Conservation (phyloP, 2,888 invertebrate genomes). For the Drosophila infuscata region DNA sequence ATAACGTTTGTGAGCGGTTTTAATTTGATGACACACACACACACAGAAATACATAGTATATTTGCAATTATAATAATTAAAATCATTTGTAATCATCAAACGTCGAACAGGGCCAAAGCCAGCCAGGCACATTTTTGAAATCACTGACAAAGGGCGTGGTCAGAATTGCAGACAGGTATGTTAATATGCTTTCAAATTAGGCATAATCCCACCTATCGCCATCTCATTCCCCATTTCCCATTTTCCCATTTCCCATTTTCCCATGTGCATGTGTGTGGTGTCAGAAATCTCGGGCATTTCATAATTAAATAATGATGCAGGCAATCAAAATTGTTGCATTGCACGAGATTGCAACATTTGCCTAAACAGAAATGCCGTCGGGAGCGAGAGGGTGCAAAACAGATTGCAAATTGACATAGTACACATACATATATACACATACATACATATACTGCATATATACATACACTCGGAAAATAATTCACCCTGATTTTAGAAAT, state of each 20-base stretch:
- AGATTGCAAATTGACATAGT: neutral
- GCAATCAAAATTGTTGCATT: conserved; percentile 12
- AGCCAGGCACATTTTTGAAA: neutral
- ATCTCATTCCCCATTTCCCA: neutral
- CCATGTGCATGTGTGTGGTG: neutral
- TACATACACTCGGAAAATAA: neutral
- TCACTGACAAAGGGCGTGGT: conserved; percentile 21
- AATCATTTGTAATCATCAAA: conserved; percentile 22
- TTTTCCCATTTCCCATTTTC: neutral
- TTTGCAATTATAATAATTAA: conserved; percentile 22
- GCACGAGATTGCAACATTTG: neutral
- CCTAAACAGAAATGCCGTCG: neutral
- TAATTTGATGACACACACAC: neutral
- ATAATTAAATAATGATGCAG: conserved; percentile 1
- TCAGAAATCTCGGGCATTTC: conserved; percentile 6
- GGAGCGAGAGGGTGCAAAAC: neutral
- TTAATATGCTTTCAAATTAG: conserved; percentile 31
- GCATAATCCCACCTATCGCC: neutral
- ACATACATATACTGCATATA: neutral
- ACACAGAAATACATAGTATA: neutral
- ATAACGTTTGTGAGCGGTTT: neutral
- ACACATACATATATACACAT: neutral
- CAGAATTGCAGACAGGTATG: conserved; percentile 42
- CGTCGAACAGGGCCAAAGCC: neutral
- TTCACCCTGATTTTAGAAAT: neutral